Evolutionary conservation across 2,797 vertebrate genomes (phyloP), one percentile per base, ranked within the genome.

Genomic region (Tangara arthus): DNA sequence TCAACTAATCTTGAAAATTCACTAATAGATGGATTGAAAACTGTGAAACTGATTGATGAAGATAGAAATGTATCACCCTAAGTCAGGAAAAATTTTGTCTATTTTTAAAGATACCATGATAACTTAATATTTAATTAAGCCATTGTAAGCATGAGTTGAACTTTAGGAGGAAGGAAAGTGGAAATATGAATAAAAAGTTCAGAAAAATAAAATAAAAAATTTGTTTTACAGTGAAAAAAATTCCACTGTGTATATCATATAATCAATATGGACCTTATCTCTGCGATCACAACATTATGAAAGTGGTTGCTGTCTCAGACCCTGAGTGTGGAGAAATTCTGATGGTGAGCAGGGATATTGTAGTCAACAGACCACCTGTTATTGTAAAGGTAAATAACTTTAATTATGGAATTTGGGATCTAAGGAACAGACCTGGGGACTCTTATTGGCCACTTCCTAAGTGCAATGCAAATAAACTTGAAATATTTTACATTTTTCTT

Each of bases 211-310:
- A 61, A 41, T 3, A 69, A 73, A 82, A 5, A 5, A 69, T 91
- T 96, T 95, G 2, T 89, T 86, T 96, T 95, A 55, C 90, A 97
- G 96, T 94, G 82, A 97, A 96, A 88, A 95, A 89, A 80, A 92
- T 96, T 66, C 91, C 93, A 0, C 55, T 97, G 9, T 92, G 94
- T 49, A 93, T 96, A 89, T 94, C 96, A 4, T 97, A 96, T 44
- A 87, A 63, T 35, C 91, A 94, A 32, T 97, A 97, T 71, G 95
- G 93, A 78, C 46, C 94, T 66, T 91, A 97, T 34, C 92, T 97
- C 47, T 95, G 39, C 65, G 95, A 96, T 78, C 92, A 97, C 77
- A 97, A 97, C 87, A 97, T 96, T 72, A 93, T 97, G 55, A 96
- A 96, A 89, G 68, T 96, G 35, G 93, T 95, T 87, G 96, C 72